Evolutionary conservation across 2,797 vertebrate genomes (phyloP), one percentile per base, ranked within the genome.

Genomic region (Sternotherus odoratus): DNA sequence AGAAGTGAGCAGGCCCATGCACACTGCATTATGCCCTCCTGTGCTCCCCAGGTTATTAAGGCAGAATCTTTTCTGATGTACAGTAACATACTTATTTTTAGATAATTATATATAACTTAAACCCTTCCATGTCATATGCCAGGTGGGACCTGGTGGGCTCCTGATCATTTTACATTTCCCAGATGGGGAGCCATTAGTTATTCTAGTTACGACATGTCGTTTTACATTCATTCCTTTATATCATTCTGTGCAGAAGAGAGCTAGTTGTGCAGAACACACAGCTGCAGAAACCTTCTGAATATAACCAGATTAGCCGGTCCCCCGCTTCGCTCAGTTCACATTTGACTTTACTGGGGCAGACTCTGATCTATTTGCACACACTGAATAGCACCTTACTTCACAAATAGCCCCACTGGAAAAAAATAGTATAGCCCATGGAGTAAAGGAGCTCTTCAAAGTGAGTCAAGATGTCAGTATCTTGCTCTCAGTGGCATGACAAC

Each of bases 401-500:
- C 36, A 72, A 72, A 39, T 24, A 72, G 12, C 39, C n/a, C 57
- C 66, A 39, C 36, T 39, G 36, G 66, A 24, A 72, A 36, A 53
- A 36, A 72, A 72, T 23, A 72, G 21, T 21, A 72, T 21, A 39
- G 24, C 63, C 36, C 63, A 66, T n/a, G 33, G 66, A 39, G 36
- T 39, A 72, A 57, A 72, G 23, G 19, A 72, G 19, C 66, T 24
- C 66, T 24, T 39, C 36, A 36, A 39, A 72, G n/a, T 72, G 23
- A 72, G 23, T 39, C 39, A 39, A 72, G 36, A 24, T 21, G 39
- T 72, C n/a, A 39, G 21, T 23, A 36, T 72, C 66, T 72, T 11
- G 36, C 36, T 72, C 5, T 36, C 17, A 12, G 66, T 36, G n/a
- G 23, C 36, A 39, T 36, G 36, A 5, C 0, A 0, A 48, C 0